Percentiles rank a stretch among this genome's conserved stretches.
Evolutionary conservation across 2,888 invertebrate species (phyloP).

Genomic region (Nemotelus nigrinus): DNA sequence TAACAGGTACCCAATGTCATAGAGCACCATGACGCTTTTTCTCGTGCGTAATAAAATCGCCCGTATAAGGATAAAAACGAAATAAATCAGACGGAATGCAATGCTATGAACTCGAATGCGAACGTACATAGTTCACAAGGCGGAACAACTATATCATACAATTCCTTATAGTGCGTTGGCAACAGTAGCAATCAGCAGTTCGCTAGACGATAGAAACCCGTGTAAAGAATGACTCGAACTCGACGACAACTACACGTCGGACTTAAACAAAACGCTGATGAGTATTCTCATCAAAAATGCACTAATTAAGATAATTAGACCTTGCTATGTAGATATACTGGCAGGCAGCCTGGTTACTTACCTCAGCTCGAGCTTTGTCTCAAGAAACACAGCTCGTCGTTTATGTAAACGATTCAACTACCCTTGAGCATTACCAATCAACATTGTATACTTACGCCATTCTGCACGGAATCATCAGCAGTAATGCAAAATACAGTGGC

Average conservation of each 20-base stretch:
- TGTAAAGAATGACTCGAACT: background rate
- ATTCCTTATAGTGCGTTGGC: background rate
- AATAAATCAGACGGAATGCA: background rate
- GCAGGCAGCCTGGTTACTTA: background rate
- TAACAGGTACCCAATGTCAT: too few relatives aligned
- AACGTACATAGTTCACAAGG: background rate
- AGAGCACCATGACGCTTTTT: too few relatives aligned
- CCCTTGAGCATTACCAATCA: conserved; percentile 29
- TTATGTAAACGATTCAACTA: conserved; percentile 26
- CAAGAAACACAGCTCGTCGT: background rate
- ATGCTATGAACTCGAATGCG: background rate
- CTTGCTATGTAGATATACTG: conserved; percentile 9
- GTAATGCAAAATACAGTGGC: conserved; percentile 1
- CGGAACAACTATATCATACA: background rate
- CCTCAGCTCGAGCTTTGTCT: conserved; percentile 7
- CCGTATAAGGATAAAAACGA: background rate
- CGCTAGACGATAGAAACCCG: background rate
- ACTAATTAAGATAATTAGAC: conserved; percentile 40
- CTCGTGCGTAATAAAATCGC: background rate
- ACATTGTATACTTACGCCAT: conserved; percentile 15
- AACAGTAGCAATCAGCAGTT: background rate
- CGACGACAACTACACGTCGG: background rate
- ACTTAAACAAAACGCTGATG: background rate
- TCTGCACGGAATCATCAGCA: background rate
- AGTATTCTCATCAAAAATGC: conserved; percentile 30